These are phyloP conservation scores for Micromys minutus DNA, from an alignment of 2,113 vertebrate genomes.

Conservation along the genomic window DNA sequence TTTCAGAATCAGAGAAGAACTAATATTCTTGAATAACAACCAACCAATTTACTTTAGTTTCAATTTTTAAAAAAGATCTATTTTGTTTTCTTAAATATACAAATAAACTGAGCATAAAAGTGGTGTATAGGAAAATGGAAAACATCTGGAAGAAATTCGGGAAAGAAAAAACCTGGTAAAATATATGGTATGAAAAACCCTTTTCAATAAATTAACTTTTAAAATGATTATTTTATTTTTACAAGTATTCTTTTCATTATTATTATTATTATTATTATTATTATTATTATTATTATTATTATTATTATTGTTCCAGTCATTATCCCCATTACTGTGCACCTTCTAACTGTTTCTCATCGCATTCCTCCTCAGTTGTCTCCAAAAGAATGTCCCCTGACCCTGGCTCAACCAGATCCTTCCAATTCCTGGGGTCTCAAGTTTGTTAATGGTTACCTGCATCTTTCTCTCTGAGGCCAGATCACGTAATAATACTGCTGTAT, in stretches of 20 bases:
- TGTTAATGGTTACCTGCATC: no score
- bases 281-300: no score
- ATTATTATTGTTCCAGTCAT: no score
- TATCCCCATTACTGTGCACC: no score
- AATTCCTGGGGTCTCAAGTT: no score
- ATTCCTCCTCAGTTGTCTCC: no score
- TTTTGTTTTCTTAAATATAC: not conserved
- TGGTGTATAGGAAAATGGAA: not conserved
- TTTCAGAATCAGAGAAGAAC: not conserved
- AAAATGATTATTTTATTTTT: not conserved
- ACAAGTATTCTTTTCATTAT: not conserved
- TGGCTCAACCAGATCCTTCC: no score
- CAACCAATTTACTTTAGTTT: not conserved
- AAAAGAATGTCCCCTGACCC: no score
- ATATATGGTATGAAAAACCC: not conserved
- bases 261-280: no score
- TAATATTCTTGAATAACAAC: not conserved
- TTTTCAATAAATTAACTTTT: not conserved
- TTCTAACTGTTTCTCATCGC: no score
- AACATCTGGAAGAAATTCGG: not conserved
- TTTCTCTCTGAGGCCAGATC: no score
- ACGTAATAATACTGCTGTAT: no score
- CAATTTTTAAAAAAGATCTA: not conserved
- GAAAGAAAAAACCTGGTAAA: not conserved
- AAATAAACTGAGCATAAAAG: not conserved